phyloP scores from a whole-genome alignment of 2,797 vertebrate genomes.

The Sitta carolinensis region DNA sequence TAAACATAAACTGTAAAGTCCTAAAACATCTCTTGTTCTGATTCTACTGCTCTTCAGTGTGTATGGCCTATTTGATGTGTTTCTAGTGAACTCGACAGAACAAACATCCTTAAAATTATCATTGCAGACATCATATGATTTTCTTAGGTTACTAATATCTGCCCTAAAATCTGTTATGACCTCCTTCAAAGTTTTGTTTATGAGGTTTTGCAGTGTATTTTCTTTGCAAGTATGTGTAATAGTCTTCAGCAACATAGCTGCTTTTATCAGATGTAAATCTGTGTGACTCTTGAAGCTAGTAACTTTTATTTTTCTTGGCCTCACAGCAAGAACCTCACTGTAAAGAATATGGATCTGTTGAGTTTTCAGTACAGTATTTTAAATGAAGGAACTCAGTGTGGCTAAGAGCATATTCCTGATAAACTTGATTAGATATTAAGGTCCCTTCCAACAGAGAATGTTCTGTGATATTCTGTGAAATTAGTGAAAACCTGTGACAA shows the following conservation, averaged over 20 bases:
- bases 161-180: neutral
- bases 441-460: neutral
- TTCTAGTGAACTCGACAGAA: neutral
- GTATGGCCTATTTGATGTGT: neutral
- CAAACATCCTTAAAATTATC: neutral
- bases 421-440: neutral
- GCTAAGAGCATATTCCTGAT: neutral
- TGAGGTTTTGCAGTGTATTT: neutral
- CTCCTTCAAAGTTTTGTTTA: neutral
- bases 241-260: neutral
- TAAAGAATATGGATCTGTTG: neutral
- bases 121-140: fast-evolving
- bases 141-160: neutral
- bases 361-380: neutral
- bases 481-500: neutral
- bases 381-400: neutral
- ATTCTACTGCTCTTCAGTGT: neutral
- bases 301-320: neutral
- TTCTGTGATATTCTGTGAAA: neutral
- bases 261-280: neutral
- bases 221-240: neutral
- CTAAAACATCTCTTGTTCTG: neutral
- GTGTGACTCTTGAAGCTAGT: neutral
- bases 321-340: neutral
- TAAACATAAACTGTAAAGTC: neutral